These are phyloP conservation scores for Idaea biselata DNA, from an alignment of 2,888 invertebrate genomes.

Conservation along the genomic window DNA sequence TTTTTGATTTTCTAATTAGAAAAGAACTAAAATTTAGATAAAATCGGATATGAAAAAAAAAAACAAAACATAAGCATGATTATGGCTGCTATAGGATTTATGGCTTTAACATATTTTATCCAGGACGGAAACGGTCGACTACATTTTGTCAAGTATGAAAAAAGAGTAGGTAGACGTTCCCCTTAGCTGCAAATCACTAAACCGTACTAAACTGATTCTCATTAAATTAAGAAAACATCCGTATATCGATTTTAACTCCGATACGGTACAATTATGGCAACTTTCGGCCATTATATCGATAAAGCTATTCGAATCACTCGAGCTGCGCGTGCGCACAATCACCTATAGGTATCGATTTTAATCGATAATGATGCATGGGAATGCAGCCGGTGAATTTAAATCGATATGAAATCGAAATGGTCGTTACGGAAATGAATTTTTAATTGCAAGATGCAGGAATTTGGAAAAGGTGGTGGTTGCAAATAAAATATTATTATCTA, in stretches of 20 bases:
- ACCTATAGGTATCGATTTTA: slow-evolving; percentile 63
- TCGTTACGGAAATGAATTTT: neutral
- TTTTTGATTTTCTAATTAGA: no score
- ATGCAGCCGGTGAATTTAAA: slow-evolving; percentile 52
- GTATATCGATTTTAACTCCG: slow-evolving; percentile 38
- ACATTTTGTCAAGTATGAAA: no score
- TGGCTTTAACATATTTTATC: no score
- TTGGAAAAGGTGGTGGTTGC: neutral
- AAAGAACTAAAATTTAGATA: no score
- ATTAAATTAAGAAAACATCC: neutral
- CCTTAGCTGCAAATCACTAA: neutral
- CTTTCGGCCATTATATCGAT: slow-evolving; percentile 60
- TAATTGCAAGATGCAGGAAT: neutral
- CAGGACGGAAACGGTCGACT: no score
- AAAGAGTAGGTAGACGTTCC: no score
- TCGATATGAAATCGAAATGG: neutral
- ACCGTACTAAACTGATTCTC: neutral
- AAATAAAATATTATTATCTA: neutral
- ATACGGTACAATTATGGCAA: slow-evolving; percentile 54
- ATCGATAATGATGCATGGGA: slow-evolving; percentile 67
- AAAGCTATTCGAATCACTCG: slow-evolving; percentile 28
- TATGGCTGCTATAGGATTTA: no score
- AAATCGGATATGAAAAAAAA: no score
- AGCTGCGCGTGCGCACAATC: slow-evolving; percentile 68
- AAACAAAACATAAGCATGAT: no score